Evolutionary conservation across 2,888 invertebrate genomes (phyloP).

Genomic region (Ichneumoninae sp.): DNA sequence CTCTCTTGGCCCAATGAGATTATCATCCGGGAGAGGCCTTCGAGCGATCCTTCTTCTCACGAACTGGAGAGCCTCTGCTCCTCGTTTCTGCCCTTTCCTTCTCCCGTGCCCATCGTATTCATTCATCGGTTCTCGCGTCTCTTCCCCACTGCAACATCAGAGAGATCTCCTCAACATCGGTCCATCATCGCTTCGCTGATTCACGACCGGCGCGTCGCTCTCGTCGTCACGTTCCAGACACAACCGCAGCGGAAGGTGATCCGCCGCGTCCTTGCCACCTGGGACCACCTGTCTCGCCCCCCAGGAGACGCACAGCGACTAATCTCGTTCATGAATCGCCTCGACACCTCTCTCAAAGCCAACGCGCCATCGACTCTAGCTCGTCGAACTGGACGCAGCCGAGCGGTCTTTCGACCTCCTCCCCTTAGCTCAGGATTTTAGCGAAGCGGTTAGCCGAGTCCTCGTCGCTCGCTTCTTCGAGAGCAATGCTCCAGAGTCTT

Average conservation of each 20-base stretch:
- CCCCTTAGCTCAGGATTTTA: neutral
- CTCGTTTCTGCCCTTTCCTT: slow-evolving; percentile 43
- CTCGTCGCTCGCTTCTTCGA: neutral
- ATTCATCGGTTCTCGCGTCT: slow-evolving; percentile 61
- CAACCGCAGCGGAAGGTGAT: slow-evolving; percentile 52
- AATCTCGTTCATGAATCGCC: slow-evolving; percentile 58
- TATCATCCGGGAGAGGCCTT: slow-evolving; percentile 72
- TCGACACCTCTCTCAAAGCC: slow-evolving; percentile 50
- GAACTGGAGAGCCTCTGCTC: slow-evolving; percentile 19
- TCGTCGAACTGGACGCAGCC: slow-evolving; percentile 34
- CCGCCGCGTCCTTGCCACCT: slow-evolving; percentile 38
- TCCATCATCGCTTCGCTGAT: slow-evolving; percentile 44
- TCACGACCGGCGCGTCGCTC: slow-evolving; percentile 49
- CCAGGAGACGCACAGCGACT: slow-evolving; percentile 41
- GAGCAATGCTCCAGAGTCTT: neutral
- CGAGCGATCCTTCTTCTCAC: slow-evolving; percentile 44
- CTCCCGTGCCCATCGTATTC: slow-evolving; percentile 57
- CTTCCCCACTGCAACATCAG: slow-evolving; percentile 31
- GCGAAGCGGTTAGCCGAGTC: neutral
- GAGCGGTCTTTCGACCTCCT: neutral
- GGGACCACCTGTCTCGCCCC: slow-evolving; percentile 64
- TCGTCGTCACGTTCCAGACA: slow-evolving; percentile 52
- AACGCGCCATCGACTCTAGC: slow-evolving; percentile 38
- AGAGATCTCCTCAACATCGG: slow-evolving; percentile 21
- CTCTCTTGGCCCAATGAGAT: slow-evolving; percentile 77